Conservation (phyloP, 2,113 vertebrate genomes). For the Oncorhynchus clarkii region DNA sequence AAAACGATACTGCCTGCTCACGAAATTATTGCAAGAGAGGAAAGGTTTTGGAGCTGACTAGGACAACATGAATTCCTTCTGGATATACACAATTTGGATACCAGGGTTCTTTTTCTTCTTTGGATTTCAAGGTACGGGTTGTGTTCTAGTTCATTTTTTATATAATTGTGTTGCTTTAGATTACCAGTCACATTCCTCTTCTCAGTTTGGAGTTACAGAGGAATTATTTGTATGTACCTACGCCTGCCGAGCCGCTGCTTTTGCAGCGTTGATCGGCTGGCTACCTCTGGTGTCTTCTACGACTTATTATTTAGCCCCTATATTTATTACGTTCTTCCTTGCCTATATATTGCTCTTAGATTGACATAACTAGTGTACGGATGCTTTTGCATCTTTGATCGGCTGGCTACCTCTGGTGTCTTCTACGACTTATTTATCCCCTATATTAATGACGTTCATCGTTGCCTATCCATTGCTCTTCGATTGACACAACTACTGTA, state of each 20-base stretch:
- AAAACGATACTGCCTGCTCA: background rate
- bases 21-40: background rate
- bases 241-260: background rate
- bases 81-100: slow-evolving; percentile 50
- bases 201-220: background rate
- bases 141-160: background rate
- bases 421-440: background rate
- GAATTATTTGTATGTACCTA: too few relatives aligned
- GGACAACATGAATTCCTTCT: slow-evolving; percentile 41
- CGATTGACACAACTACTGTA: background rate
- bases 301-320: background rate
- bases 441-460: background rate
- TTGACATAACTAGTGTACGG: background rate
- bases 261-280: too few relatives aligned
- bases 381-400: background rate
- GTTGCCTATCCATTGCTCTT: background rate
- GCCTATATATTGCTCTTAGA: background rate
- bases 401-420: background rate
- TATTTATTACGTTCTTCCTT: background rate
- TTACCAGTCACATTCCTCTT: background rate
- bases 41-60: slow-evolving; percentile 3
- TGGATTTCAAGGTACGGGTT: slow-evolving; percentile 46
- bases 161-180: background rate
- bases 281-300: background rate
- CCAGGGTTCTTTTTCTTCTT: slow-evolving; percentile 39